A percentile compares a stretch with the other conserved stretches of the same genome.
These are phyloP conservation scores for Cricetomys ansorgei DNA, from an alignment of 2,113 vertebrate genomes.

Conservation along the genomic window DNA sequence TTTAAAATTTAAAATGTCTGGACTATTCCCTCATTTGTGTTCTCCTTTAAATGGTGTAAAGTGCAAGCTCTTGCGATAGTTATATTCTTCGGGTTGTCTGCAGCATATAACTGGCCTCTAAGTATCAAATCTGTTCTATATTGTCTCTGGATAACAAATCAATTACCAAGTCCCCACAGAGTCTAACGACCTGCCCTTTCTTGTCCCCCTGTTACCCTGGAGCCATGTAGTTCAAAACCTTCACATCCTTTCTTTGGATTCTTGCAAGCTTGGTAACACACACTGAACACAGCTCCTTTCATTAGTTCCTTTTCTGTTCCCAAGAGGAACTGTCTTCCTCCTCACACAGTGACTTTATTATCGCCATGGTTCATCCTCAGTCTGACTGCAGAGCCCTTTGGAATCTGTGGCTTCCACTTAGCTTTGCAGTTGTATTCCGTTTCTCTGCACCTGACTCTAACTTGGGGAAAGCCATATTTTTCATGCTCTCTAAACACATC, in stretches of 20 bases:
- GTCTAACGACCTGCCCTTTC: neutral
- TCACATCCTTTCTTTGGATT: neutral
- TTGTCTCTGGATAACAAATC: neutral
- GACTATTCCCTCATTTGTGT: neutral
- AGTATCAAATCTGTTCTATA: neutral
- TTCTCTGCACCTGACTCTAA: neutral
- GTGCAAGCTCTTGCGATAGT: neutral
- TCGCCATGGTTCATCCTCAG: neutral
- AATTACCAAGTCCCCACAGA: neutral
- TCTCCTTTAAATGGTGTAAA: neutral
- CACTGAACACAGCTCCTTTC: neutral
- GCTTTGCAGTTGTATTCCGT: neutral
- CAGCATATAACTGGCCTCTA: neutral
- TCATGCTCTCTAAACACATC: neutral
- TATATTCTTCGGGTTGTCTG: neutral
- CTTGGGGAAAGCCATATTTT: neutral
- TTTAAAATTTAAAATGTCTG: neutral
- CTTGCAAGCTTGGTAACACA: neutral
- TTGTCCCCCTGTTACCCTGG: neutral
- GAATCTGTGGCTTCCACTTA: neutral
- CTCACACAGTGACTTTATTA: neutral
- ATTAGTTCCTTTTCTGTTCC: neutral
- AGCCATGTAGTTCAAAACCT: neutral
- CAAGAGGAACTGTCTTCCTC: neutral
- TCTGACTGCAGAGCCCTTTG: neutral